Conservation (phyloP, 2,888 invertebrate species). For the Hylaea fasciaria region DNA sequence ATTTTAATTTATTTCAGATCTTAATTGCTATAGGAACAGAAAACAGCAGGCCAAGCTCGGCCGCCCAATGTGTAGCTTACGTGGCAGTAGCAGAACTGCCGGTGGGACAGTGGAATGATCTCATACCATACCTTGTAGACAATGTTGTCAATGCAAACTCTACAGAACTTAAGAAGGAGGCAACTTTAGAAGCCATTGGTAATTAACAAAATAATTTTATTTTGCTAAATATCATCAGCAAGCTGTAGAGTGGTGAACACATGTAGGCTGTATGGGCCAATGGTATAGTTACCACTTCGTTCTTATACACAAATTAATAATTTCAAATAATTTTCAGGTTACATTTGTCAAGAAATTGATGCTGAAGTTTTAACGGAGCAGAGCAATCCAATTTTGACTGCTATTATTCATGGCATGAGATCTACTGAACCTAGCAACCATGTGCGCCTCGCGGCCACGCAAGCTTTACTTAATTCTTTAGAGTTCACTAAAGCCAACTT, state of each 20-base stretch:
- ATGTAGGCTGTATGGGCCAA: no score
- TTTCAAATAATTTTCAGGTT: conserved; percentile 74
- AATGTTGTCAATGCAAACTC: conserved; percentile 95
- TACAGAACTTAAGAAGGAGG: conserved; percentile 97
- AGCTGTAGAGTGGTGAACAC: no score
- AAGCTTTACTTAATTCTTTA: conserved; percentile 97
- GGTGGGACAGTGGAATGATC: conserved; percentile 95
- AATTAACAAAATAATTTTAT: conserved; percentile 32
- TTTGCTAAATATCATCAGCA: not conserved
- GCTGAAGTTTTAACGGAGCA: conserved; percentile 96
- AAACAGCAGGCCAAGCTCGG: conserved; percentile 96
- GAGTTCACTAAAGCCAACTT: conserved; percentile 99
- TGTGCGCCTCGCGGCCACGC: conserved; percentile 98
- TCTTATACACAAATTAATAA: not conserved
- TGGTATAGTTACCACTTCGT: not conserved
- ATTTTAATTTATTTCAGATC: conserved; percentile 88
- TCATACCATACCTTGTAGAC: conserved; percentile 93
- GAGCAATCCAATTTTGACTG: conserved; percentile 98
- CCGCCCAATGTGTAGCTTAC: conserved; percentile 99
- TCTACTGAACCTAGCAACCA: conserved; percentile 96
- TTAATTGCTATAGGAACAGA: conserved; percentile 98
- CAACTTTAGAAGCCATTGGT: conserved; percentile 98
- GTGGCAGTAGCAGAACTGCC: conserved; percentile 99
- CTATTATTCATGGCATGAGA: conserved; percentile 99
- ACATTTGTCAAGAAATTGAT: conserved; percentile 99